Conservation (phyloP, 2,888 invertebrate species). For the Anorthoa munda region DNA sequence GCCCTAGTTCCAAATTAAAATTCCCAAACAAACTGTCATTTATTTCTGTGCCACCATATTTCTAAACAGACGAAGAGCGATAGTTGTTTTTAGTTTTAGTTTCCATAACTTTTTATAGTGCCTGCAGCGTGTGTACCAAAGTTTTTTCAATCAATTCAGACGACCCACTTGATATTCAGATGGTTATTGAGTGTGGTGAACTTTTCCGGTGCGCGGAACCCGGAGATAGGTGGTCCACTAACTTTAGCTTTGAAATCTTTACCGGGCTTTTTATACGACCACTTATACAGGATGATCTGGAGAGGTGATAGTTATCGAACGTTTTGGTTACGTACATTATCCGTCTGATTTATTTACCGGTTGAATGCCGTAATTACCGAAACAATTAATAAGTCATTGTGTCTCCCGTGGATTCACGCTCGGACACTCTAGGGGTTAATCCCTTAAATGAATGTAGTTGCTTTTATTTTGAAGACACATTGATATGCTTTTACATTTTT, state of each 20-base stretch:
- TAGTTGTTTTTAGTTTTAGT: slow-evolving; percentile 50
- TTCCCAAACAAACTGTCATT: background rate
- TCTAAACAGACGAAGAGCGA: slow-evolving; percentile 23
- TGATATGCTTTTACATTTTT: no score
- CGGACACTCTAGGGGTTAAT: no score
- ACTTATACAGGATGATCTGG: slow-evolving; percentile 27
- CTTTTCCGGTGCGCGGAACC: slow-evolving; percentile 70
- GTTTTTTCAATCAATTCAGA: slow-evolving; percentile 83
- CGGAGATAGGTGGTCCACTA: slow-evolving; percentile 68
- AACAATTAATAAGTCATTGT: no score
- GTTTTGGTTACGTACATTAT: background rate
- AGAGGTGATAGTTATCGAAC: slow-evolving; percentile 3
- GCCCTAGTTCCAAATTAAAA: background rate
- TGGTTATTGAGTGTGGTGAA: slow-evolving; percentile 81
- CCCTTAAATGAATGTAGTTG: no score
- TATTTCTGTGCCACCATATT: slow-evolving; percentile 20
- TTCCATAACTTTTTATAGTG: slow-evolving; percentile 54
- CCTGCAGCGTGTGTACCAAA: slow-evolving; percentile 65
- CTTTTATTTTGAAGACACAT: no score
- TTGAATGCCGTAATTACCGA: no score
- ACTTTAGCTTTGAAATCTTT: slow-evolving; percentile 62
- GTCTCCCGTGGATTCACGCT: no score
- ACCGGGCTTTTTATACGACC: slow-evolving; percentile 47
- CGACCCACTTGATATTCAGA: slow-evolving; percentile 83
- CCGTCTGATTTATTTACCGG: no score